Evolutionary conservation across 2,113 vertebrate genomes (phyloP), one percentile per base, ranked within the genome.

Genomic region (Tretioscincus oriximinensis): DNA sequence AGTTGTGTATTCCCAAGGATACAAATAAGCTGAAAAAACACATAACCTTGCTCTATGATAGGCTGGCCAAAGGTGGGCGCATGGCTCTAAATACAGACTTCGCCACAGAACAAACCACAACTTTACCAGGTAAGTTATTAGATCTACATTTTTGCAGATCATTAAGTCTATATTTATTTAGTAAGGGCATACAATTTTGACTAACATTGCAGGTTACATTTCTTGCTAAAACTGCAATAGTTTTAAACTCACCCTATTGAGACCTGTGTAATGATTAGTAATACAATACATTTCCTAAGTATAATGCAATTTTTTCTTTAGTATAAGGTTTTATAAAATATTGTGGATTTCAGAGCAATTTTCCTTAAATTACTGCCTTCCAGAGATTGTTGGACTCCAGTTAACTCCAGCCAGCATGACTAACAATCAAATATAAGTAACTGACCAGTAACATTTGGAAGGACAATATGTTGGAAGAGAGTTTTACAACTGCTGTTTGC

Each of bases 21-120:
- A 99, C 97, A 0, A 89, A 84, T 66, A 96, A 94, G 1, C 93
- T 99, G 76, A 99, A 99, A 94, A 99, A 97, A 85, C 98, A 99
- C 87, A 97, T 99, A 88, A 95, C 96, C 21, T 87, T 99, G 77
- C 95, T 99, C 54, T 99, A 98, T 1, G 98, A 99, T 1, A 95
- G 98, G 60, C 49, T 99, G 24, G 96, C 95, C 80, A 99, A 99
- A 89, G 98, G 98, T 0, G 97, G 97, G 1, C 96, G 96, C 2
- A 97, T 99, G 75, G 96, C 95, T 0, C 90, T 99, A 21, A 94
- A 94, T 65, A 93, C 95, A 0, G 97, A 98, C 2, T 83, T 90
- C 0, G 88, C 93, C 0, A 81, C 91, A 63, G 95, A 94, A 0
- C 93, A 95, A 47, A 88, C 95, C 26, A 85, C 96, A 77, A 91